Evolutionary conservation across 2,888 invertebrate species (phyloP).

Genomic region (Meta bourneti): DNA sequence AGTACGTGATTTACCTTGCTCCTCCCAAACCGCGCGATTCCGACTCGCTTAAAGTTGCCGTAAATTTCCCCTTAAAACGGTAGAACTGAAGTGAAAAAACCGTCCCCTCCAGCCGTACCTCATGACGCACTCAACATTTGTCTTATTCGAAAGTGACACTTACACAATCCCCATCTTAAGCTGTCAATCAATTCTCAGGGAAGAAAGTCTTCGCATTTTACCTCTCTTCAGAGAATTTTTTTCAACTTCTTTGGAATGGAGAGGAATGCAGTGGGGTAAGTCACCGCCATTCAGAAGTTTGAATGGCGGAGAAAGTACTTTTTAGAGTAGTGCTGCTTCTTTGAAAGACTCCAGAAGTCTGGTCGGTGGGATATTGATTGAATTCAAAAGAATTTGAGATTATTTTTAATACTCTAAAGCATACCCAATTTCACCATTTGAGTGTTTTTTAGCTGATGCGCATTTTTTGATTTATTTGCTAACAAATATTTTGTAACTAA

Average conservation of each 20-base stretch:
- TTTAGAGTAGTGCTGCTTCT: too few species aligned
- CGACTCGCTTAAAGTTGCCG: background rate
- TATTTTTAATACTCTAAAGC: too few species aligned
- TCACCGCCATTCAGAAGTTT: background rate
- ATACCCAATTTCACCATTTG: too few species aligned
- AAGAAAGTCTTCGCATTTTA: background rate
- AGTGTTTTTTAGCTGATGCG: too few species aligned
- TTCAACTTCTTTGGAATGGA: background rate
- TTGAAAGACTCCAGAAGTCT: too few species aligned
- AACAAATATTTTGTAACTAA: too few species aligned
- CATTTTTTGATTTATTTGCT: too few species aligned
- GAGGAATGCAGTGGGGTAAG: background rate
- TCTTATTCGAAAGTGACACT: conserved; percentile 36
- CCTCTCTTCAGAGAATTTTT: background rate
- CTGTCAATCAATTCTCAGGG: conserved; percentile 13
- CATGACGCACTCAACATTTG: conserved; percentile 14
- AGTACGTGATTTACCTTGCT: background rate
- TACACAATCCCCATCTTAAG: conserved; percentile 45
- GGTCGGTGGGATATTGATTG: too few species aligned
- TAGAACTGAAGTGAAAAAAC: background rate
- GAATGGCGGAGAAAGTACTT: background rate
- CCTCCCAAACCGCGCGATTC: background rate
- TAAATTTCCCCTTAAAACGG: background rate
- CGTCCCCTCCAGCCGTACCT: background rate
- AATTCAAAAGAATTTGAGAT: too few species aligned